Evolutionary conservation across 2,888 invertebrate species (phyloP), one percentile per base, ranked within the genome.

Genomic region (Resseliella maxima): DNA sequence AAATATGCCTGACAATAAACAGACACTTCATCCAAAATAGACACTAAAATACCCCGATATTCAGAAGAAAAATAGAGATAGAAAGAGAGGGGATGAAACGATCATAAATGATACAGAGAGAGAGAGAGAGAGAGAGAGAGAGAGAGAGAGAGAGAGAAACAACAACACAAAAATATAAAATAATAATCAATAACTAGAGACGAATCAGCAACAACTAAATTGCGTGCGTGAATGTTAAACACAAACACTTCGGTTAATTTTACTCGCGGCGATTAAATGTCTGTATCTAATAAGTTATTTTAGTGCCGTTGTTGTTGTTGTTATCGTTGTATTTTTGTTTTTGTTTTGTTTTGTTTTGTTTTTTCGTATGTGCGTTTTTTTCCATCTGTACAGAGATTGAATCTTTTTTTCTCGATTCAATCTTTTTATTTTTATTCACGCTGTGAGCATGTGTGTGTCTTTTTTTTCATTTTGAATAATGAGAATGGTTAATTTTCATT

Each of bases 201-300:
- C 72, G 31, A 72, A 15, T 31, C 31, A 72, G n/a, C 72, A 50
- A 50, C 2, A 1, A 18, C 18, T 18, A 72, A 72, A 72, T 72
- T 72, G 72, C 72, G 72, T 72, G 72, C 31, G 31, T n/a, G 72
- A 8, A 35, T 15, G 31, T 72, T 31, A 72, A 72, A 72, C 72
- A 72, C 72, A 72, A 72, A 72, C 31, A 72, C 72, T 31, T 72
- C 31, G 72, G 31, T 31, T 31, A 72, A 27, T 72, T 31, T 72
- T 27, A 72, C 72, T 31, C 2, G 72, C 27, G 72, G 72, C 72
- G 31, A 35, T 72, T 72, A 27, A 72, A 72, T 72, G 72, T 72
- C 31, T 31, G 72, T 72, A 72, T 72, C 72, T 72, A 72, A 72
- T 72, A 72, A 31, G 72, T 72, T 15, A 72, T 72, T 31, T 72